Evolutionary conservation across 2,888 invertebrate genomes (phyloP).

Genomic region (Drosophila recens): DNA sequence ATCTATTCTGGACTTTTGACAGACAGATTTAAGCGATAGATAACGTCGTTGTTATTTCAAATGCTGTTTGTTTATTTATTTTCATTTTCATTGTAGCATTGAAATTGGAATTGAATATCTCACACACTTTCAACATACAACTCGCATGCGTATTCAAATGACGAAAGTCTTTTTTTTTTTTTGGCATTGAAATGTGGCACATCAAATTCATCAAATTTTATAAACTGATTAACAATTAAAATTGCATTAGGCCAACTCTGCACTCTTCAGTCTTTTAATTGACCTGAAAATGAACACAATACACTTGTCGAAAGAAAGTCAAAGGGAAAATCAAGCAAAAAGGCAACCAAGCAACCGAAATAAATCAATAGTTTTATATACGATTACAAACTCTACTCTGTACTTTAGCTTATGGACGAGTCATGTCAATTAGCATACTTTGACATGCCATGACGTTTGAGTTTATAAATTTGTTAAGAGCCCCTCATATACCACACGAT

Average conservation of each 20-base stretch:
- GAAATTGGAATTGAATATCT: slow-evolving; percentile 52
- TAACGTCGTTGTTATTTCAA: slow-evolving; percentile 46
- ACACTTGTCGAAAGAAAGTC: slow-evolving; percentile 20
- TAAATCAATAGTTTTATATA: slow-evolving; percentile 48
- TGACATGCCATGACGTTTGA: slow-evolving; percentile 45
- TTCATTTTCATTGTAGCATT: slow-evolving; percentile 52
- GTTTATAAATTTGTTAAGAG: slow-evolving; percentile 51
- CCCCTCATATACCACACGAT: slow-evolving; percentile 18
- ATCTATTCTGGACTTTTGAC: slow-evolving; percentile 49
- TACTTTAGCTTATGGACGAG: slow-evolving; percentile 15
- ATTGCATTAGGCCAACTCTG: slow-evolving; percentile 30
- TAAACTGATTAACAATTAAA: slow-evolving; percentile 36
- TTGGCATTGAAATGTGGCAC: slow-evolving; percentile 42
- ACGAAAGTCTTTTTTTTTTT: slow-evolving; percentile 6
- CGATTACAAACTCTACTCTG: slow-evolving; percentile 5
- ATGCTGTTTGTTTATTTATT: slow-evolving; percentile 38
- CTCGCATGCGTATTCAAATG: slow-evolving; percentile 50
- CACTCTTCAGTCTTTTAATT: slow-evolving; percentile 12
- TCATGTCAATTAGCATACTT: slow-evolving; percentile 57
- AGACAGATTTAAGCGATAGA: slow-evolving; percentile 50
- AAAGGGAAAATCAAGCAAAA: slow-evolving; percentile 21
- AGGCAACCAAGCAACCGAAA: slow-evolving; percentile 57
- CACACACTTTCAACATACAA: slow-evolving; percentile 29
- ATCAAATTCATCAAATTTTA: slow-evolving; percentile 31
- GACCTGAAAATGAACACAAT: slow-evolving; percentile 31